A percentile compares a stretch with the other conserved stretches of the same genome.
These are phyloP conservation scores for Eupeodes luniger DNA, from an alignment of 2,888 invertebrate genomes.

Conservation along the genomic window DNA sequence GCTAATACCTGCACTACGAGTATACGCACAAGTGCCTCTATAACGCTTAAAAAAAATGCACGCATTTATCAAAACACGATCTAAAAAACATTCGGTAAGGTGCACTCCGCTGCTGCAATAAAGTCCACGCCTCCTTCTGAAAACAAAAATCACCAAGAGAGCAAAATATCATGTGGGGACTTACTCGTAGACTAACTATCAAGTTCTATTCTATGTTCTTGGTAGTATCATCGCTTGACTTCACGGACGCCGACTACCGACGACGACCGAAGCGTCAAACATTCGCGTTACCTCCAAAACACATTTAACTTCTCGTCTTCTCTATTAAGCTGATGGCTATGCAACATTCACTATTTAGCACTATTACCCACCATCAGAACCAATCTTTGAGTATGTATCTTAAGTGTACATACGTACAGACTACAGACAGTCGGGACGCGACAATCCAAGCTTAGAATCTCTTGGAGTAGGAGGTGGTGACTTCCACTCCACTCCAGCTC, in stretches of 20 bases:
- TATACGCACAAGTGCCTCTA: conserved; percentile 41
- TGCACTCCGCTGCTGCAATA: conserved; percentile 21
- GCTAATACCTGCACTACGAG: neutral
- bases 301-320: conserved; percentile 46
- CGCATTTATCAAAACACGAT: conserved; percentile 70
- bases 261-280: too few species aligned
- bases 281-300: neutral
- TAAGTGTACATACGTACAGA: conserved; percentile 22
- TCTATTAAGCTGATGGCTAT: neutral
- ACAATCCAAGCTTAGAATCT: conserved; percentile 61
- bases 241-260: neutral
- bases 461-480: conserved; percentile 55
- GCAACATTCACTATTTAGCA: conserved; percentile 27
- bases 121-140: conserved; percentile 64
- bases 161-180: conserved; percentile 46
- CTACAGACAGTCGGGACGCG: neutral
- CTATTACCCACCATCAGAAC: conserved; percentile 26
- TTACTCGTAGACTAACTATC: neutral
- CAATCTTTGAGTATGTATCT: conserved; percentile 57
- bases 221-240: conserved; percentile 28
- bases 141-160: conserved; percentile 28
- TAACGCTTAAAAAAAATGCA: conserved; percentile 34
- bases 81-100: conserved; percentile 57
- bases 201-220: conserved; percentile 16
- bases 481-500: conserved; percentile 34